Percentiles rank a stretch among this genome's conserved stretches.
Conservation (phyloP, 2,113 vertebrate species). For the Notarius lentiginosus region DNA sequence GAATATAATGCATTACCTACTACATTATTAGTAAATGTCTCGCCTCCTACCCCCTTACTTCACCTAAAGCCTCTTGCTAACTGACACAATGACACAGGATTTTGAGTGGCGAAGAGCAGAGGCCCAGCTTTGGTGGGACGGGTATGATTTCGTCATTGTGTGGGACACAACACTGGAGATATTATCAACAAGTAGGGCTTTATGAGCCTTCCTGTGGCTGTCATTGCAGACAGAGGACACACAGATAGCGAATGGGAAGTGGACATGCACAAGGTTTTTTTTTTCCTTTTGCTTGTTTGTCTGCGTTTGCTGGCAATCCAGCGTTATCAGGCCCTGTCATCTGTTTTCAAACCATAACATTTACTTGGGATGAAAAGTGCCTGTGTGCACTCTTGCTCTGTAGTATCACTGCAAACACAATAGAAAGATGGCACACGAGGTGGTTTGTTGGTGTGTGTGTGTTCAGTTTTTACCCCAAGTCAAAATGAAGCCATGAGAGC, state of each 20-base stretch:
- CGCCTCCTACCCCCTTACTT: background rate
- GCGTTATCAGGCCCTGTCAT: slow-evolving; percentile 47
- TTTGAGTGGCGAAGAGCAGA: slow-evolving; percentile 41
- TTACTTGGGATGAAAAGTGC: background rate
- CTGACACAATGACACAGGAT: slow-evolving; percentile 51
- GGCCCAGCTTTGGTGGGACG: slow-evolving; percentile 64
- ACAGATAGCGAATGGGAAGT: slow-evolving; percentile 51
- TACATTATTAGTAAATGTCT: background rate
- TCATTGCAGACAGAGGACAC: slow-evolving; percentile 59
- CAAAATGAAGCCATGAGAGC: slow-evolving; percentile 23
- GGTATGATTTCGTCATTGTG: slow-evolving; percentile 75
- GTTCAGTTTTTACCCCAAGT: slow-evolving; percentile 7
- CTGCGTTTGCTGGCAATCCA: slow-evolving; percentile 14
- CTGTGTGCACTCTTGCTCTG: background rate
- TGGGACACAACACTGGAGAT: slow-evolving; percentile 73
- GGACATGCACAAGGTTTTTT: slow-evolving; percentile 30
- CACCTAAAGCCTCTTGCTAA: slow-evolving; percentile 36
- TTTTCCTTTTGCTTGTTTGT: slow-evolving; percentile 10
- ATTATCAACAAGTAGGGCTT: slow-evolving; percentile 69
- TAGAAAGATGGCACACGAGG: background rate
- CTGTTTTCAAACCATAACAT: slow-evolving; percentile 33
- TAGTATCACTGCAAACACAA: background rate
- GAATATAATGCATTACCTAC: background rate
- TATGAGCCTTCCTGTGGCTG: slow-evolving; percentile 77
- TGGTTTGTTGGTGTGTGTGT: background rate